Base-by-base conservation (phyloP, 2,888 invertebrate genomes). In the Nudaria mundana region DNA sequence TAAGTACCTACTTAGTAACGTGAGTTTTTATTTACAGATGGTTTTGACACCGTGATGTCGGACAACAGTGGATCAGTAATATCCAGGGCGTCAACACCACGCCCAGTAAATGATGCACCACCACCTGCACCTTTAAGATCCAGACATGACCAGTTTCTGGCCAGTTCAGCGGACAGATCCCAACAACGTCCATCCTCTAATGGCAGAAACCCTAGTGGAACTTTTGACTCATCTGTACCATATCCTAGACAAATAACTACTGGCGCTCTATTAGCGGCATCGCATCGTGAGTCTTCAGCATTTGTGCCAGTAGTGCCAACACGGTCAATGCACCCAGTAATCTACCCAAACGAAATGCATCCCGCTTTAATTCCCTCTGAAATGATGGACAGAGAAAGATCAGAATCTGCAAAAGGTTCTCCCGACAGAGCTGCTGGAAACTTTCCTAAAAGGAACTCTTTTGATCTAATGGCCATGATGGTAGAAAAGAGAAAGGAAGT, bases 391-490 rank as follows among this genome's bases (percentile, higher is more conserved):
- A 75, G 87, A 56, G 87, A 89, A 30, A 70, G 87, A 63, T 63
- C 77, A 13, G 90, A 90, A 42, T 76, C 84, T 7, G 74, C 79
- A 2, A 89, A 91, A 69, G 85, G 91, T 8, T 85, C 89, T 7
- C 81, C 89, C 1, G 89, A 89, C 44, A 84, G 91, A 59, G 70
- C 75, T 2, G 49, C 81, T 7, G 80, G 76, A 3, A 85, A 67
- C 46, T 88, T 82, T 39, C 66, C 76, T 10, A 89, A 89, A 49
- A 75, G 89, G 50, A 89, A 85, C 50, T 91, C 94, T 1, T 95
- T 94, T 65, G 95, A 95, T 71, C 91, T 96, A 56, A 95, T 95
- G 91, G 95, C 95, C 24, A 95, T 96, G 93, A 95, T 96, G 95
- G 95, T 95, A 2, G 96, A 96, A 68, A 96, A 96, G 71, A 89